Conservation (phyloP, 2,888 invertebrate genomes). For the Apodemia zela region DNA sequence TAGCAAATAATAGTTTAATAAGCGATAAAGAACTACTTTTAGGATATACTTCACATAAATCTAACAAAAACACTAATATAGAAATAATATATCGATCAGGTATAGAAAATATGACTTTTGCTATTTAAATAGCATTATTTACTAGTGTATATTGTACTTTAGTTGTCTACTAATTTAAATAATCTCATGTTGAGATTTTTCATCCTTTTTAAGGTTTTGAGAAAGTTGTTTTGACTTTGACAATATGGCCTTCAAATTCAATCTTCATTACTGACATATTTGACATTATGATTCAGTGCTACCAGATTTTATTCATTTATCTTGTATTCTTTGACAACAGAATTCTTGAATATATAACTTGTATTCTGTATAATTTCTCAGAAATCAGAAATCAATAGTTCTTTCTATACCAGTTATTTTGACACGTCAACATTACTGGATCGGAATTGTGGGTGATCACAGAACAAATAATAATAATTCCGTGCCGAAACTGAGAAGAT, state of each 20-base stretch:
- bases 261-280: too few relatives aligned
- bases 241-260: not conserved
- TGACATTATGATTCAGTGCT: too few relatives aligned
- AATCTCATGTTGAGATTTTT: conserved; percentile 3
- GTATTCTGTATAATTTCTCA: too few relatives aligned
- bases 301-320: too few relatives aligned
- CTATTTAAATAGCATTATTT: not conserved
- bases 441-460: too few relatives aligned
- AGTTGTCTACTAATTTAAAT: not conserved
- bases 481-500: too few relatives aligned
- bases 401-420: too few relatives aligned
- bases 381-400: too few relatives aligned
- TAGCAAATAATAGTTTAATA: conserved; percentile 29
- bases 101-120: not conserved
- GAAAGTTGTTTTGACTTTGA: conserved; percentile 1
- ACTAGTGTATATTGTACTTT: not conserved
- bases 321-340: too few relatives aligned
- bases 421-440: too few relatives aligned
- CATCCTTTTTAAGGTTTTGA: not conserved
- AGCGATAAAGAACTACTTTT: conserved; percentile 23
- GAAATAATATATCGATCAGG: not conserved
- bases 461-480: too few relatives aligned
- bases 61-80: not conserved
- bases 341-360: too few relatives aligned
- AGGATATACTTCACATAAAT: not conserved